A percentile compares a stretch with the other conserved stretches of the same genome.
Conservation (phyloP, 1,140 invertebrate species). For the Drosophila lini region DNA sequence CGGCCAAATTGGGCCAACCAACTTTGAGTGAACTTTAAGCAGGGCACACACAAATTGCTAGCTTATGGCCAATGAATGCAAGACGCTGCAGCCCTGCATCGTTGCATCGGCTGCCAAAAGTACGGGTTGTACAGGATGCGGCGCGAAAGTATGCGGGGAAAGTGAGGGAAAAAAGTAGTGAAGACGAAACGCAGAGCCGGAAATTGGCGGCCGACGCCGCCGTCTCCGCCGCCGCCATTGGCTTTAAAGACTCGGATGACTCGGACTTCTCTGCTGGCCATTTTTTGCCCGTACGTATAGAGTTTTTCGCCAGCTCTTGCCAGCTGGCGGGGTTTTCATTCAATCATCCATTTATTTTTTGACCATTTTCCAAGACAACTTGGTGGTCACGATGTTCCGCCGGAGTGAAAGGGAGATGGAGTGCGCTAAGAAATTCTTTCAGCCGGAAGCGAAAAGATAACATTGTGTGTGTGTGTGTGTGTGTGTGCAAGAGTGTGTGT, state of each 20-base stretch:
- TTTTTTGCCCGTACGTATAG: constrained; percentile 45
- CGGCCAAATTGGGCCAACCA: constrained; percentile 68
- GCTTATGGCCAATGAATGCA: constrained; percentile 81
- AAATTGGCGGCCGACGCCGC: constrained; percentile 64
- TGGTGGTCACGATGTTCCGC: constrained; percentile 73
- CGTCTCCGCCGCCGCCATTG: constrained; percentile 62
- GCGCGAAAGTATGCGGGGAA: constrained; percentile 9
- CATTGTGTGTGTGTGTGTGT: constrained; percentile 57
- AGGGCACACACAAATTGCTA: constrained; percentile 67
- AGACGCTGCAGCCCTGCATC: constrained; percentile 54
- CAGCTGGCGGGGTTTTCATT: constrained; percentile 81
- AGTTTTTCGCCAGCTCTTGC: constrained; percentile 59
- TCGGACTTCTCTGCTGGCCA: constrained; percentile 76
- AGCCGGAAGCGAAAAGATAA: constrained; percentile 80
- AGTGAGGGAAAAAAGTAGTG: background rate
- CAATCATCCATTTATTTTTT: constrained; percentile 83
- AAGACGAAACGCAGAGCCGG: constrained; percentile 48
- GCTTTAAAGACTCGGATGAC: constrained; percentile 79
- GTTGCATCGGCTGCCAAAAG: constrained; percentile 38
- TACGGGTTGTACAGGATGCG: constrained; percentile 15
- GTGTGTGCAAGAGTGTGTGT: constrained; percentile 15
- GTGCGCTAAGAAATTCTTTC: constrained; percentile 79
- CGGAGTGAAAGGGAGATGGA: constrained; percentile 17
- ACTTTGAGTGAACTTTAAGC: constrained; percentile 65
- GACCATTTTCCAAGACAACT: constrained; percentile 82